Percentiles rank a stretch among this genome's conserved stretches.
These are phyloP conservation scores for Spea multiplicata DNA, from an alignment of 2,113 vertebrate genomes.

Conservation along the genomic window DNA sequence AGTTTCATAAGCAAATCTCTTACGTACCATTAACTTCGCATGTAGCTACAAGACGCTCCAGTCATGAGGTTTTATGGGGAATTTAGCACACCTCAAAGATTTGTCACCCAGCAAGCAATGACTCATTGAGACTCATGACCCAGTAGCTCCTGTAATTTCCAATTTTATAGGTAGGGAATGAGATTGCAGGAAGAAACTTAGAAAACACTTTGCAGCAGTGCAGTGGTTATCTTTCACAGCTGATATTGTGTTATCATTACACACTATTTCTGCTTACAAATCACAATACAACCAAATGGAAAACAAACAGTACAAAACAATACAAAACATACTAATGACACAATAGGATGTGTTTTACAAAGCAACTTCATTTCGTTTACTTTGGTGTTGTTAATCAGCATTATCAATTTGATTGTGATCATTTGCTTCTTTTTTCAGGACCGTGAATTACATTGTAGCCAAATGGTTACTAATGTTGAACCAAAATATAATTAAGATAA, in stretches of 20 bases:
- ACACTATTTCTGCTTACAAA: not conserved
- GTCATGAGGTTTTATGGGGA: not conserved
- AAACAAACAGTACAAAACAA: not conserved
- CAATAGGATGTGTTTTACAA: no score
- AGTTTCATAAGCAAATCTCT: no score
- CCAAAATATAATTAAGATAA: no score
- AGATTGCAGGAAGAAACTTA: not conserved
- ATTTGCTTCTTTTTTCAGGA: no score
- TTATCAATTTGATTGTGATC: no score
- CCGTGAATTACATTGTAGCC: no score
- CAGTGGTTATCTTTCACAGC: not conserved
- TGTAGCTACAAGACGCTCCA: no score
- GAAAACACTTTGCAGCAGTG: not conserved
- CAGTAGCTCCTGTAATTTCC: constrained; percentile 14
- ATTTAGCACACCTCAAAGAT: constrained; percentile 6
- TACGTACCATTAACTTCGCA: no score
- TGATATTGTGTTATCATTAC: not conserved
- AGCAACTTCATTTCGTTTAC: no score
- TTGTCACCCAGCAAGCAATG: constrained; percentile 13
- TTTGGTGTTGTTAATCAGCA: no score
- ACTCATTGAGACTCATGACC: constrained; percentile 29
- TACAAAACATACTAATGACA: not conserved
- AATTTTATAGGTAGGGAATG: constrained; percentile 20
- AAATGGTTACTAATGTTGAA: no score
- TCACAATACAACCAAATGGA: not conserved